phyloP scores from a whole-genome alignment of 2,113 vertebrate genomes.

The Sciurus niger region DNA sequence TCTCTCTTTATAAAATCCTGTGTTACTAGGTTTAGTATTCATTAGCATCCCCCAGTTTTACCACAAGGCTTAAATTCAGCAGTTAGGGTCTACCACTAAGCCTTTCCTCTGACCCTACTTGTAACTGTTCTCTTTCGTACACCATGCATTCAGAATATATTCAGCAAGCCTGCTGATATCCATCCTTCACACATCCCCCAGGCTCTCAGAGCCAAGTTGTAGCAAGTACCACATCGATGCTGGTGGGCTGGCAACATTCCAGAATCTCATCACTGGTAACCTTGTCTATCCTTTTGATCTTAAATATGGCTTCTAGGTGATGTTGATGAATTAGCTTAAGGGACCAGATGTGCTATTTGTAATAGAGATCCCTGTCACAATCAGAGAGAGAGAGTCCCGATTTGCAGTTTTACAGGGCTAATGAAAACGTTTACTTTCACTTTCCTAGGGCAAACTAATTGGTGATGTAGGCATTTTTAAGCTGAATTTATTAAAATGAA shows the following conservation, averaged over 20 bases:
- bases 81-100: background rate
- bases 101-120: background rate
- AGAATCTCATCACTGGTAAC: slow-evolving; percentile 59
- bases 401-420: background rate
- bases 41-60: background rate
- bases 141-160: background rate
- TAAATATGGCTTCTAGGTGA: slow-evolving; percentile 45
- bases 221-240: slow-evolving; percentile 28
- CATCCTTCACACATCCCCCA: slow-evolving; percentile 44
- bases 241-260: slow-evolving; percentile 68
- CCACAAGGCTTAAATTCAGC: background rate
- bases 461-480: background rate
- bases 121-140: background rate
- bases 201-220: background rate
- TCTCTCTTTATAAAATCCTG: background rate
- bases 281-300: slow-evolving; percentile 62
- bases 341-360: slow-evolving; percentile 50
- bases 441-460: slow-evolving; percentile 1
- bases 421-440: background rate
- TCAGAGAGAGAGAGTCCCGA: background rate
- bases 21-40: background rate
- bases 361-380: background rate
- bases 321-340: slow-evolving; percentile 61
- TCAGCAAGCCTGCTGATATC: slow-evolving; percentile 59
- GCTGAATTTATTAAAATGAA: background rate